Percentiles rank a stretch among this genome's conserved stretches.
Evolutionary conservation across 1,140 invertebrate genomes (phyloP).

Genomic region (Magallana gigas): DNA sequence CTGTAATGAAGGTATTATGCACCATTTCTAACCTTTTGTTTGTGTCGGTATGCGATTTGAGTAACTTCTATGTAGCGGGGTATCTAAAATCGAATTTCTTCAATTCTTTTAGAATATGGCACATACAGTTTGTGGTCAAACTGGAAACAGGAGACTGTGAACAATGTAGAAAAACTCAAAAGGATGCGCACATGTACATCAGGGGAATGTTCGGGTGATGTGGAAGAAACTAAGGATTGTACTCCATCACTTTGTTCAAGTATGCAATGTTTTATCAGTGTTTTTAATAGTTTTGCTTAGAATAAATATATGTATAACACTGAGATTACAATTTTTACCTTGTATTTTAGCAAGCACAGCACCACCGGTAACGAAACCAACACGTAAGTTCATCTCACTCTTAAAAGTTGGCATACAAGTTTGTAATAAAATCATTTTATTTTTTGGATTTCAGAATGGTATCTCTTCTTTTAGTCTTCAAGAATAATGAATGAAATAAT

Average conservation of each 20-base stretch:
- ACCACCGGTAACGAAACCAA: not conserved
- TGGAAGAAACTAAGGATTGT: not conserved
- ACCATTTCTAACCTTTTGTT: not conserved
- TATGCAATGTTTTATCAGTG: not conserved
- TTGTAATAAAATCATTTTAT: no score
- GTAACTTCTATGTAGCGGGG: no score
- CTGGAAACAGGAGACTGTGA: not conserved
- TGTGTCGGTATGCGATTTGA: no score
- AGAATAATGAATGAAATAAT: not conserved
- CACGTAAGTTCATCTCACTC: not conserved
- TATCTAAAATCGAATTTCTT: not conserved
- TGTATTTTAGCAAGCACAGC: not conserved
- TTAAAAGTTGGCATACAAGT: not conserved
- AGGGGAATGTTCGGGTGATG: not conserved
- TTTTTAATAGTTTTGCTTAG: no score
- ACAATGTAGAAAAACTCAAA: not conserved
- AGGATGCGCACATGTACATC: not conserved
- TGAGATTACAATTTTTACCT: no score
- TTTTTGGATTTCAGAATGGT: not conserved
- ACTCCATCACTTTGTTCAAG: not conserved
- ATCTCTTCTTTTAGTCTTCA: not conserved
- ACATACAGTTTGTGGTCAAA: conserved; percentile 1
- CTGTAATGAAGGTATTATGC: conserved; percentile 1
- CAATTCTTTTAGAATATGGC: not conserved
- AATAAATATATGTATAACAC: no score